Percentiles rank a stretch among this genome's conserved stretches.
phyloP scores from a whole-genome alignment of 2,888 invertebrate genomes.

The Microplitis manilae region DNA sequence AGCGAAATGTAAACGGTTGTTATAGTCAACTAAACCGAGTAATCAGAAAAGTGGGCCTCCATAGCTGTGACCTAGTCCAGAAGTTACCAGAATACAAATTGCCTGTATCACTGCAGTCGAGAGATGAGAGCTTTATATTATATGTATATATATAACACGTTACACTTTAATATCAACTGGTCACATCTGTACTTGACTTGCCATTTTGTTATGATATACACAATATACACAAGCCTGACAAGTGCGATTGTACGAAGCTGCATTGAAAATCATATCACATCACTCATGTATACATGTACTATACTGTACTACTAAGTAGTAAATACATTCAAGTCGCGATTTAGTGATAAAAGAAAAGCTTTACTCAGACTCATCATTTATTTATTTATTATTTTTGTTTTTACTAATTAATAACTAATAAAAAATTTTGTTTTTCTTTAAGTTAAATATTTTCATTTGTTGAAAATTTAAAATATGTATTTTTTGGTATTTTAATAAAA shows the following conservation, averaged over 20 bases:
- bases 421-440: too few relatives aligned
- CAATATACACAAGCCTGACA: neutral
- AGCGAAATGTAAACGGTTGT: constrained; percentile 62
- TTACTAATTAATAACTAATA: too few relatives aligned
- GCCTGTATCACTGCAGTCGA: constrained; percentile 48
- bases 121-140: constrained; percentile 48
- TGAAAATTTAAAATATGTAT: too few relatives aligned
- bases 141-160: constrained; percentile 13
- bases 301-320: neutral
- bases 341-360: neutral
- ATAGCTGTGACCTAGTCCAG: constrained; percentile 68
- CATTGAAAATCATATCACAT: neutral
- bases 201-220: neutral
- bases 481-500: too few relatives aligned
- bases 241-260: neutral
- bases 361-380: neutral
- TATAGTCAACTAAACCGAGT: constrained; percentile 53
- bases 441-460: too few relatives aligned
- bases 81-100: constrained; percentile 69
- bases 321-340: neutral
- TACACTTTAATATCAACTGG: neutral
- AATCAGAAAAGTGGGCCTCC: constrained; percentile 68
- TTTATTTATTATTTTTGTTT: neutral
- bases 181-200: neutral
- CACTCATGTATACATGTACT: neutral